phyloP scores from a whole-genome alignment of 2,113 vertebrate genomes.

The Nothocercus julius region DNA sequence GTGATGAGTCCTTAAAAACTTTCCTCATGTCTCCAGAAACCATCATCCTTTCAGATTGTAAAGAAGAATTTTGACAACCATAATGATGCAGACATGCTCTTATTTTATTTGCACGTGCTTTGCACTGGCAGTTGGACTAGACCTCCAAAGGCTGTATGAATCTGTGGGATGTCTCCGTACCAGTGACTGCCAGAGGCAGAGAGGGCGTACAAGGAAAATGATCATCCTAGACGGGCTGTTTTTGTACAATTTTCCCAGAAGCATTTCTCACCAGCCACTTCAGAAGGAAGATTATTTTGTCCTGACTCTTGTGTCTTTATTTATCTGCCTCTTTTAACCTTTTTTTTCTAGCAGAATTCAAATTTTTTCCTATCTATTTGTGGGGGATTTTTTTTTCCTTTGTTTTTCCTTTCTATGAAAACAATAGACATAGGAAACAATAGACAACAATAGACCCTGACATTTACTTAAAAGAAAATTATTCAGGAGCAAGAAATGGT shows the following conservation, averaged over 20 bases:
- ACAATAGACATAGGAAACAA: no score
- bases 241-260: background rate
- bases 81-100: background rate
- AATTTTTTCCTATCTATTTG: accelerated
- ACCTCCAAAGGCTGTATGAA: background rate
- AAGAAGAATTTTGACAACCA: background rate
- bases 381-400: background rate
- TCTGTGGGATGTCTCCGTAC: background rate
- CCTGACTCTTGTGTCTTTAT: background rate
- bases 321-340: background rate
- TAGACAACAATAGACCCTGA: no score
- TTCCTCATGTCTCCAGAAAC: background rate
- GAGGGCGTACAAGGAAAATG: background rate
- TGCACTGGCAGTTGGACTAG: background rate
- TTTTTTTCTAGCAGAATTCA: background rate
- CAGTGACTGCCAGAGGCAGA: background rate
- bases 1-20: background rate
- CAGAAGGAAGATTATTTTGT: background rate
- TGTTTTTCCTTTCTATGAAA: background rate
- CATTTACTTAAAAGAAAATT: background rate
- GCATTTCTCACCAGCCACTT: accelerated
- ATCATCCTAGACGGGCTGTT: background rate
- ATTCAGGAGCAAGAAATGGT: background rate
- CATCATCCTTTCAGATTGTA: background rate
- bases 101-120: background rate